Evolutionary conservation across 2,797 vertebrate genomes (phyloP).

Genomic region (Danio jaintianensis): DNA sequence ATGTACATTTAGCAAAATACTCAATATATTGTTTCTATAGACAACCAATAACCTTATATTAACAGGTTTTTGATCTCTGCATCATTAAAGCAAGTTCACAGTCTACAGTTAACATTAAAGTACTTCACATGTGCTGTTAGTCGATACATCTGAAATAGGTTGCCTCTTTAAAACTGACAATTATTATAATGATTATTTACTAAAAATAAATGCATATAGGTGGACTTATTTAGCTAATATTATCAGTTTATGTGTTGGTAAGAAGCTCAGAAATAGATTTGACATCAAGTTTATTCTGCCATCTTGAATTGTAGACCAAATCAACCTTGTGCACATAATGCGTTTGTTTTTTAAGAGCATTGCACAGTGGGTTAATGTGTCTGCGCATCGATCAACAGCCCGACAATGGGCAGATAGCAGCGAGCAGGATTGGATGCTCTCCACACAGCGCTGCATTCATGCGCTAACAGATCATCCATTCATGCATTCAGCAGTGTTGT

Average conservation of each 20-base stretch:
- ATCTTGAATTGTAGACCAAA: not conserved
- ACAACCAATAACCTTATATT: too few species aligned
- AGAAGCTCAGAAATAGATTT: not conserved
- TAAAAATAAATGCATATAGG: too few species aligned
- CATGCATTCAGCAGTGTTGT: conserved; percentile 45
- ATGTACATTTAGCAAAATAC: too few species aligned
- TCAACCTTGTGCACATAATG: not conserved
- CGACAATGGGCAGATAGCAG: conserved; percentile 25
- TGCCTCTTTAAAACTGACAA: too few species aligned
- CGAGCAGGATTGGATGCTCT: not conserved
- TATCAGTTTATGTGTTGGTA: not conserved
- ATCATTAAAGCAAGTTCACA: too few species aligned
- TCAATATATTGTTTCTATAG: too few species aligned
- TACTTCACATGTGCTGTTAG: too few species aligned
- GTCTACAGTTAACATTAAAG: too few species aligned
- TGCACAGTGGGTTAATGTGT: conserved; percentile 5
- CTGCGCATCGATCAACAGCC: conserved; percentile 28
- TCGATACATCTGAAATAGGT: too few species aligned
- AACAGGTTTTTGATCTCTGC: too few species aligned
- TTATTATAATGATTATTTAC: too few species aligned
- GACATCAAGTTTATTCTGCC: not conserved
- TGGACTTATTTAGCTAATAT: too few species aligned
- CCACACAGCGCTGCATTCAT: conserved; percentile 37
- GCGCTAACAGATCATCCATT: conserved; percentile 44
- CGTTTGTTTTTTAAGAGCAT: conserved; percentile 32